Percentiles rank a stretch among this genome's conserved stretches.
phyloP scores from a whole-genome alignment of 2,113 vertebrate genomes.

The Bubo bubo region DNA sequence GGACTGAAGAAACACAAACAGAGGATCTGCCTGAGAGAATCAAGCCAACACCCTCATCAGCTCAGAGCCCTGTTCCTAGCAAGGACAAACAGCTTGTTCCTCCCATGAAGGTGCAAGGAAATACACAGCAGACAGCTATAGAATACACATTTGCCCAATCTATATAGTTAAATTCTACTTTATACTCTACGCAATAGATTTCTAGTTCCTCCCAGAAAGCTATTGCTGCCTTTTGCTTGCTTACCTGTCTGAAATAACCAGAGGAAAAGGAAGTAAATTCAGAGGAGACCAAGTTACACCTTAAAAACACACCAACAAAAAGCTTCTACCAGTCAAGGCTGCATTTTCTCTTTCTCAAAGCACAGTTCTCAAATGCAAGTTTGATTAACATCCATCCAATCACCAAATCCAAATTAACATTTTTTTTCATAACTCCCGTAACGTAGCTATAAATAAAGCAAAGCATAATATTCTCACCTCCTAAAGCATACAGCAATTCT shows the following conservation, averaged over 20 bases:
- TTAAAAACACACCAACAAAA: background rate
- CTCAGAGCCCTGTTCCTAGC: background rate
- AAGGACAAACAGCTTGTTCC: background rate
- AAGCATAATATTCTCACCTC: conserved; percentile 80
- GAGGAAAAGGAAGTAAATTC: background rate
- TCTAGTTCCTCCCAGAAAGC: background rate
- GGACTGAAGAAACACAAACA: background rate
- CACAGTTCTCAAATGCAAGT: background rate
- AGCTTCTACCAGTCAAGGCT: background rate
- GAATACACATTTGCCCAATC: background rate
- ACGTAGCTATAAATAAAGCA: background rate
- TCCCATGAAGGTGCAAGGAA: background rate
- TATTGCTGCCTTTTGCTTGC: background rate
- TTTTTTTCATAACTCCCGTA: background rate
- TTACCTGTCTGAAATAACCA: background rate
- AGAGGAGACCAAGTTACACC: background rate
- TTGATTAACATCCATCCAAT: background rate
- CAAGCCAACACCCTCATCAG: background rate
- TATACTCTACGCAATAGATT: background rate
- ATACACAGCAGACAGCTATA: background rate
- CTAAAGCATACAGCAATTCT: conserved; percentile 93
- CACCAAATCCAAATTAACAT: background rate
- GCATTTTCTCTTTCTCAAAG: background rate
- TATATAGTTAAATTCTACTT: background rate
- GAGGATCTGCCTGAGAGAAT: background rate